A percentile compares a stretch with the other conserved stretches of the same genome.
phyloP scores from a whole-genome alignment of 2,113 vertebrate genomes.

The Haemorhous mexicanus region DNA sequence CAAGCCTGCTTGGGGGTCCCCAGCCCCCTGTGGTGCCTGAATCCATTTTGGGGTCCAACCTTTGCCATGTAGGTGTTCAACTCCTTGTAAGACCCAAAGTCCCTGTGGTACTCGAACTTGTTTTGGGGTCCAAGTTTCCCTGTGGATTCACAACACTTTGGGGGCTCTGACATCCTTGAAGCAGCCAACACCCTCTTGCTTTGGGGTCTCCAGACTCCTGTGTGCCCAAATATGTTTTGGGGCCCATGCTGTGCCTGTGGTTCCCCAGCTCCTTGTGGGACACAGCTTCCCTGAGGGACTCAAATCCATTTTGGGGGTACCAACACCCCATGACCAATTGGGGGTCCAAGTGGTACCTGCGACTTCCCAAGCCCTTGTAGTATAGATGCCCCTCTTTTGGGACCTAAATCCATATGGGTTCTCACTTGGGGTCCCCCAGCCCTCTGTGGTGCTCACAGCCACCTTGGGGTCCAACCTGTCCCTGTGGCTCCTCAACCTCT shows the following conservation, averaged over 20 bases:
- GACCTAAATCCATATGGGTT: background rate
- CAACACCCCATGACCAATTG: background rate
- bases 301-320: background rate
- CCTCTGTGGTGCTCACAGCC: background rate
- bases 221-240: background rate
- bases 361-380: background rate
- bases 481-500: background rate
- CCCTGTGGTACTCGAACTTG: accelerated
- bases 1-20: background rate
- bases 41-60: background rate
- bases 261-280: background rate
- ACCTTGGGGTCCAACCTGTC: background rate
- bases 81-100: background rate
- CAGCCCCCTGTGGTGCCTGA: background rate
- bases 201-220: accelerated
- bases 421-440: background rate
- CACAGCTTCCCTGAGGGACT: background rate
- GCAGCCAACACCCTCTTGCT: background rate
- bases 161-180: background rate
- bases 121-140: background rate
- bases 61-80: background rate
- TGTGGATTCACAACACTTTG: background rate
- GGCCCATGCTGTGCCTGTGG: no score
- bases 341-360: accelerated
- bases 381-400: background rate